These are phyloP conservation scores for Sarcophaga bullata DNA, from an alignment of 1,140 invertebrate species.

Conservation along the genomic window DNA sequence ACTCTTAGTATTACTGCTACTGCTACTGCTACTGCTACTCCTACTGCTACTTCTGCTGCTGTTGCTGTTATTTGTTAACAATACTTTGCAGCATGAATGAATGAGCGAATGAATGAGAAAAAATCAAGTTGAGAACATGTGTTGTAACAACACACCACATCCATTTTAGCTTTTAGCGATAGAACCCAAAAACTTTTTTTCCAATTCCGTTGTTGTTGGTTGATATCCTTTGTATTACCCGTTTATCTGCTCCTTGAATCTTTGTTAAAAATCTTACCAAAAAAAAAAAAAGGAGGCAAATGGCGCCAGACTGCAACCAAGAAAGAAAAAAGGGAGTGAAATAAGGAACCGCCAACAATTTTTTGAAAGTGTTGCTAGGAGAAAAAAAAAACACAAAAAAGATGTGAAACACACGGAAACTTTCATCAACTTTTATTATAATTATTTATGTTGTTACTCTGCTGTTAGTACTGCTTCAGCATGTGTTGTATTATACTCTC, in stretches of 20 bases:
- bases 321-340: too few relatives aligned
- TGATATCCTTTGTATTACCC: too few relatives aligned
- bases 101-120: background rate
- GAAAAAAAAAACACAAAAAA: background rate
- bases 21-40: too few relatives aligned
- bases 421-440: conserved; percentile 37
- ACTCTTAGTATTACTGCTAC: too few relatives aligned
- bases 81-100: background rate
- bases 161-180: conserved; percentile 1
- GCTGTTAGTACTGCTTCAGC: too few relatives aligned
- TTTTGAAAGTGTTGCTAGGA: background rate
- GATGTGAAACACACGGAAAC: background rate
- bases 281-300: too few relatives aligned
- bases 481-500: too few relatives aligned
- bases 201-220: background rate
- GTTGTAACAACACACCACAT: conserved; percentile 6
- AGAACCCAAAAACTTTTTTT: background rate
- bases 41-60: background rate
- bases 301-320: too few relatives aligned
- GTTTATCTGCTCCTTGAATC: too few relatives aligned
- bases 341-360: too few relatives aligned
- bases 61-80: background rate
- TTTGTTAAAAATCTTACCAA: too few relatives aligned
- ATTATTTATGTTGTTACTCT: conserved; percentile 31
- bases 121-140: background rate